phyloP scores from a whole-genome alignment of 2,888 invertebrate genomes.

The Himalopsyche japonica region DNA sequence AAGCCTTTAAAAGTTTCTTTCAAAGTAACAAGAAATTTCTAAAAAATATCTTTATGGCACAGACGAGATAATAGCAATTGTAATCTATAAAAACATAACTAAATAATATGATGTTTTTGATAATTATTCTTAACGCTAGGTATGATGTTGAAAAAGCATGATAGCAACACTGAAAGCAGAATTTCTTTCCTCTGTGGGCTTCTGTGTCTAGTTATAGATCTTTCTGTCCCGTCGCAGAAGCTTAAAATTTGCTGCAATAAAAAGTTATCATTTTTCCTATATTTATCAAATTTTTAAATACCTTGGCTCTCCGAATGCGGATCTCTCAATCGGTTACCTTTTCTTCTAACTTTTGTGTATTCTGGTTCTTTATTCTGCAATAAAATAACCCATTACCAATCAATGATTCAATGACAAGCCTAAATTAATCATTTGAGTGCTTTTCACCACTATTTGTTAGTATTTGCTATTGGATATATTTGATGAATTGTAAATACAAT shows the following conservation, averaged over 20 bases:
- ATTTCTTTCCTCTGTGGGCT: not conserved
- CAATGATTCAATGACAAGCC: no score
- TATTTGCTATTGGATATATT: constrained; percentile 12
- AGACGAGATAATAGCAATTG: no score
- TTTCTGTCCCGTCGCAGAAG: constrained; percentile 8
- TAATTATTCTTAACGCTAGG: not conserved
- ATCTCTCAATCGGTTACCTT: constrained; percentile 76
- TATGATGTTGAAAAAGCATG: not conserved
- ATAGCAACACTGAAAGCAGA: not conserved
- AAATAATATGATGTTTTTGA: no score
- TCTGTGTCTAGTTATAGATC: not conserved
- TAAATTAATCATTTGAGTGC: no score
- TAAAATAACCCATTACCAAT: not conserved
- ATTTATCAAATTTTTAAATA: constrained; percentile 47
- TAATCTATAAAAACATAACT: no score
- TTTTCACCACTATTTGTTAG: no score
- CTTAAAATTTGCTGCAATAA: not conserved
- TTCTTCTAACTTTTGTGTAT: constrained; percentile 81
- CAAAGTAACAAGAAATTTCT: no score
- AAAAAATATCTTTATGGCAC: no score
- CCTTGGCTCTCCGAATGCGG: constrained; percentile 86
- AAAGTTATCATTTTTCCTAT: not conserved
- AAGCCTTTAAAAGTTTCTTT: no score
- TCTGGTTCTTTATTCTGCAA: constrained; percentile 77
- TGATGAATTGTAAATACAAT: constrained; percentile 31